Conservation (phyloP, 2,888 invertebrate genomes). For the Muschampia plurimacula region DNA sequence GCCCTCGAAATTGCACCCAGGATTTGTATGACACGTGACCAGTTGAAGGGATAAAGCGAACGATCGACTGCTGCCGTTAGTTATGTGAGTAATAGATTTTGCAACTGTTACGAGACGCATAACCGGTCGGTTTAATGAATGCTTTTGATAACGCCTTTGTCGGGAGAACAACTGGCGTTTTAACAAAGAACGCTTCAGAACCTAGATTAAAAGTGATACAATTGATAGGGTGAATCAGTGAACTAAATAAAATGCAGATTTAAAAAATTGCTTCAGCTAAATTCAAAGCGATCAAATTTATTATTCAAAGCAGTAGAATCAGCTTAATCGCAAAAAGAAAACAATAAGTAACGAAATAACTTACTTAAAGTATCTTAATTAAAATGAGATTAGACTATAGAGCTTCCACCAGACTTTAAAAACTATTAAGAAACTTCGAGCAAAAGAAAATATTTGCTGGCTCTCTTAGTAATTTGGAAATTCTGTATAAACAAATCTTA, state of each 20-base stretch:
- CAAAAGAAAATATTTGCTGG: constrained; percentile 8
- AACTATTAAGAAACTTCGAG: constrained; percentile 6
- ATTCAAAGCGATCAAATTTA: background rate
- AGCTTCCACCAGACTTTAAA: constrained; percentile 11
- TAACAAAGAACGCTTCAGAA: constrained; percentile 34
- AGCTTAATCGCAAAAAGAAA: background rate
- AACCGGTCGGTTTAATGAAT: constrained; percentile 29
- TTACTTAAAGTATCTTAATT: constrained; percentile 10
- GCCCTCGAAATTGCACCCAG: constrained; percentile 65
- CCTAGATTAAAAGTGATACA: constrained; percentile 33
- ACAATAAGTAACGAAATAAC: background rate
- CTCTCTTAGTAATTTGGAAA: background rate
- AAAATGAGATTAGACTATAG: constrained; percentile 8
- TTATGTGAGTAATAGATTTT: constrained; percentile 39
- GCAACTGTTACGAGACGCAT: constrained; percentile 24
- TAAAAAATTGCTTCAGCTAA: constrained; percentile 3
- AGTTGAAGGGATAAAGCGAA: constrained; percentile 58
- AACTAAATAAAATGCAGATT: constrained; percentile 19
- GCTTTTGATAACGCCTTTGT: constrained; percentile 25
- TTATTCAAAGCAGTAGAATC: constrained; percentile 1
- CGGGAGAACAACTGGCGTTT: constrained; percentile 19
- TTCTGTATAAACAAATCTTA: background rate
- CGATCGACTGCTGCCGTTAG: constrained; percentile 41
- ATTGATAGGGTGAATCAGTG: constrained; percentile 29
- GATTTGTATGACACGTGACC: constrained; percentile 75